Conservation (phyloP, 2,888 invertebrate species). For the Dynastes grantii region DNA sequence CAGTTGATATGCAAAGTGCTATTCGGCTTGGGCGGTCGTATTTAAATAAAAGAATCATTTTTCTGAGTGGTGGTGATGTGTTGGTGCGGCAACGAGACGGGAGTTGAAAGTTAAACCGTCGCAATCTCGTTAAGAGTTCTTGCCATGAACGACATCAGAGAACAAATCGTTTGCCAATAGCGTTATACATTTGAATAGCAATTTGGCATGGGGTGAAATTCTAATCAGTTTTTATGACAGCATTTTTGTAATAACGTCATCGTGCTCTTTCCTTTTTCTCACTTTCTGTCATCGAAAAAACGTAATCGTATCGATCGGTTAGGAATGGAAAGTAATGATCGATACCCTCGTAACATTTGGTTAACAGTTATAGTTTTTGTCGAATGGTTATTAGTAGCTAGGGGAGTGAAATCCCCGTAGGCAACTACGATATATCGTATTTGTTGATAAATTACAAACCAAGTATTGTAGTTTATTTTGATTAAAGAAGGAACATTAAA, state of each 20-base stretch:
- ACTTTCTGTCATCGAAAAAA: conserved; percentile 42
- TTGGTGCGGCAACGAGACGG: conserved; percentile 48
- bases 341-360: not conserved
- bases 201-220: conserved; percentile 70
- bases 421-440: too few relatives aligned
- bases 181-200: conserved; percentile 71
- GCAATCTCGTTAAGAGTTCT: conserved; percentile 68
- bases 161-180: conserved; percentile 71
- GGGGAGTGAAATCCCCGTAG: too few relatives aligned
- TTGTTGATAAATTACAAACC: too few relatives aligned
- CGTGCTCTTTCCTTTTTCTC: conserved; percentile 59
- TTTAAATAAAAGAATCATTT: conserved; percentile 71
- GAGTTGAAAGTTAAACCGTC: conserved; percentile 63
- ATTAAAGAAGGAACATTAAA: too few relatives aligned
- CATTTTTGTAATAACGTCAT: conserved; percentile 68
- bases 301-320: conserved; percentile 28
- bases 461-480: too few relatives aligned
- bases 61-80: conserved; percentile 59
- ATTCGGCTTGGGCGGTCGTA: conserved; percentile 52
- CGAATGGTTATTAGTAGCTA: not conserved
- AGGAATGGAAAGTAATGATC: not conserved
- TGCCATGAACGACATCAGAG: conserved; percentile 66
- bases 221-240: conserved; percentile 71
- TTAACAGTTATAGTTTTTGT: conserved; percentile 1
- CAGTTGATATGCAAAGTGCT: conserved; percentile 48